Base-by-base conservation (phyloP, 2,888 invertebrate species). In the Panopea generosa region DNA sequence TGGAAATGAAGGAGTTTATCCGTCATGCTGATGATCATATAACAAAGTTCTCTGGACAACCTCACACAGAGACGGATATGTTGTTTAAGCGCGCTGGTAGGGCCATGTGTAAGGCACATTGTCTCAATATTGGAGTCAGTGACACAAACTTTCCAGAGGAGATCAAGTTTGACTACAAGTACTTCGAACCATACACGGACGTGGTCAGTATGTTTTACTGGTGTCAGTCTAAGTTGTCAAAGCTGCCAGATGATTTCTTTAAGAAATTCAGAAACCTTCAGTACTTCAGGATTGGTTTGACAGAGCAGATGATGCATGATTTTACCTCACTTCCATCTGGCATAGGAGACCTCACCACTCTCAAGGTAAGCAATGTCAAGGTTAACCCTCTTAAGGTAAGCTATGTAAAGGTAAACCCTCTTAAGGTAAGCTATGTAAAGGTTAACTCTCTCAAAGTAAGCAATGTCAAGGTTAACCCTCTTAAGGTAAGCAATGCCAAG, bases 161-260 rank as follows among this genome's bases (percentile, higher is more conserved):
- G 22, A 40, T 82, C 16, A 61, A 67, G 1, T 79, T 85, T 49
- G 75, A 76, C 33, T 80, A 73, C 55, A 78, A 87, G 20, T 72
- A 77, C 26, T 87, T 85, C 73, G 77, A 83, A 16, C 89, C 89
- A 2, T 88, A 88, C 62, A 71, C 72, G 18, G 86, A 86, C 45
- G 77, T 82, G 24, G 79, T 89, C 14, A 84, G 83, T 43, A 67
- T 83, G 27, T 77, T 87, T 47, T 62, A 70, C 11, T 78, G 87
- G 65, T 70, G 77, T 52, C 65, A 76, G 26, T 68, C 67, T 14
- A 57, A 71, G 2, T 27, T 86, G 38, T 53, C 67, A 14, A 52
- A 50, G 16, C 29, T 89, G 49, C 87, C 87, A 1, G 61, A 65
- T 9, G 84, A 87, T 38, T 82, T 88, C 59, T 89, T 86, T 57